Conservation (phyloP, 2,797 vertebrate species). For the Chlorospingus semifuscus region DNA sequence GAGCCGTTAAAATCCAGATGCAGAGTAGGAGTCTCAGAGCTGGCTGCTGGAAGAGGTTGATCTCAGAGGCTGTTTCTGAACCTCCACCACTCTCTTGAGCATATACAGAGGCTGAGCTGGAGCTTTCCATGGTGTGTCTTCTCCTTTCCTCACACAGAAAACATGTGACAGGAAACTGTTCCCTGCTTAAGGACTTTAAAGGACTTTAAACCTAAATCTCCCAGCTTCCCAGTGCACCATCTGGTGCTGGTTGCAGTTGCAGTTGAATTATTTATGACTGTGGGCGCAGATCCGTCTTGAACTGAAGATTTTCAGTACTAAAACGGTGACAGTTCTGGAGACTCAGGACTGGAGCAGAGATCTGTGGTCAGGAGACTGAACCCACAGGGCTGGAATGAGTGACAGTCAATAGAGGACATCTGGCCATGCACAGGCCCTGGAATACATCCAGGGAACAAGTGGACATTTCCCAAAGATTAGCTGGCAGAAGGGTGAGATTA, state of each 20-base stretch:
- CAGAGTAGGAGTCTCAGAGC: not conserved
- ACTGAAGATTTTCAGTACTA: not conserved
- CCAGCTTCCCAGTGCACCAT: not conserved
- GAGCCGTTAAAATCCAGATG: not conserved
- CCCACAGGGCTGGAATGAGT: not conserved
- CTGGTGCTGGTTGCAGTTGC: not conserved
- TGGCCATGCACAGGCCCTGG: not conserved
- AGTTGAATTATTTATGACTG: not conserved
- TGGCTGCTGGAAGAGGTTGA: not conserved
- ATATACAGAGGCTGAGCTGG: not conserved
- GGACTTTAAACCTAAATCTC: not conserved
- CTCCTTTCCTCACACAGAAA: not conserved
- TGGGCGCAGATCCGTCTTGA: fast-evolving
- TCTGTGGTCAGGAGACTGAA: not conserved
- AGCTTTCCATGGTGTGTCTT: not conserved
- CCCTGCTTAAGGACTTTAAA: not conserved
- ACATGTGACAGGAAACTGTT: not conserved
- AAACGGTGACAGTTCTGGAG: not conserved
- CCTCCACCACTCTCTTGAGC: not conserved
- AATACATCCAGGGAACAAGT: conserved; percentile 27
- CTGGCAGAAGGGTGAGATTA: not conserved
- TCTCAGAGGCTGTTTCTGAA: not conserved
- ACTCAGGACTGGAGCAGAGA: not conserved
- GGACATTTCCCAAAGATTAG: conserved; percentile 56
- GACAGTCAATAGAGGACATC: not conserved